Base-by-base conservation (phyloP, 2,113 vertebrate species). In the Cricetomys ansorgei region DNA sequence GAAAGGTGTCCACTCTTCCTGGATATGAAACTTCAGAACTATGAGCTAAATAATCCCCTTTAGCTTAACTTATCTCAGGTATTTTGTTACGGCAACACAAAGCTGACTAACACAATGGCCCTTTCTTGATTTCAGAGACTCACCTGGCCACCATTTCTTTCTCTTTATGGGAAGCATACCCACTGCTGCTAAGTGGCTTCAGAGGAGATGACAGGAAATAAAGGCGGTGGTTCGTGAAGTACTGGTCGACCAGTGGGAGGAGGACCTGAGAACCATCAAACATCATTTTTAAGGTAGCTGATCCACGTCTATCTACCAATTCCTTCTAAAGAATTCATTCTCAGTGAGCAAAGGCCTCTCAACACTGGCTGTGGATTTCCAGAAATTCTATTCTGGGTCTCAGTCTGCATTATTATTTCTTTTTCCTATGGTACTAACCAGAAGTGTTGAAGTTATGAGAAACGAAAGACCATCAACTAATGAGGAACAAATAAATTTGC, bases 141-240 rank as follows among this genome's bases (percentile, higher is more conserved):
- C 98, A 99, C 99, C 99, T 99, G 98, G 99, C 99, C 96, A 99
- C 99, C 99, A 99, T 99, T 98, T 99, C 99, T 96, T 99, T 99
- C 98, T 99, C 99, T 96, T 99, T 99, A 97, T 99, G 99, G 91
- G 99, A 99, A 92, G 99, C 99, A 93, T 99, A 99, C 45, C 99
- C 99, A 23, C 99, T 99, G 98, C 99, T 99, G 97, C 99, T 99
- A 29, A 99, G 99, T 64, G 99, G 99, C 98, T 99, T 99, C 91
- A 99, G 99, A 91, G 99, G 99, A 27, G 99, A 99, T 1, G 99
- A 99, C 92, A 99, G 98, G 98, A 99, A 99, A 98, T 99, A 99
- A 88, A 99, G 99, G 89, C 98, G 99, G 98, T 99, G 99, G 98
- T 99, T 99, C 98, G 99, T 99, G 98, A 99, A 99, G 98, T 99